Evolutionary conservation across 2,113 vertebrate genomes (phyloP).

Genomic region (Chamaetylas fuelleborni): DNA sequence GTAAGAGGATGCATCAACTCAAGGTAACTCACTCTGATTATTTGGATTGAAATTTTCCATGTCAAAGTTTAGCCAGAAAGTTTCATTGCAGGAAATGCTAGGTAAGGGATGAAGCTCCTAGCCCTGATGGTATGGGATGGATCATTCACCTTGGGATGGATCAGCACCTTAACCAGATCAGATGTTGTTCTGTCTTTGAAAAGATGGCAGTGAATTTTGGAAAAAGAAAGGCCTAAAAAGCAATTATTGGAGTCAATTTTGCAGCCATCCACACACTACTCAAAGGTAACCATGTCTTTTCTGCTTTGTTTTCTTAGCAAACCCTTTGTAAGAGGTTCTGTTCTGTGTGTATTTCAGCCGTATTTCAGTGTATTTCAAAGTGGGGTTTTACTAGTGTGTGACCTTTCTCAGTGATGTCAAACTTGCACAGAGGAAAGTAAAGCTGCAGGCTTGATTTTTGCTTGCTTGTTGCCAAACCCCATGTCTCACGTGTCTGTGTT

Average conservation of each 20-base stretch:
- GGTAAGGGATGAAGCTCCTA: not conserved
- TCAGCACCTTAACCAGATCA: not conserved
- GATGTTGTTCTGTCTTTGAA: not conserved
- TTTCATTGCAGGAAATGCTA: not conserved
- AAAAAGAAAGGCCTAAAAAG: not conserved
- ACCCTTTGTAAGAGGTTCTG: not conserved
- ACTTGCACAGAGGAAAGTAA: not conserved
- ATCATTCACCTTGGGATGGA: not conserved
- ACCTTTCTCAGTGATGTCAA: not conserved
- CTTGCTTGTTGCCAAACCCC: not conserved
- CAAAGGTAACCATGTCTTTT: not conserved
- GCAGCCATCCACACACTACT: not conserved
- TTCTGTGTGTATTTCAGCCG: not conserved
- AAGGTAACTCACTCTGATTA: not conserved
- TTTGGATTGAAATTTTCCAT: not conserved
- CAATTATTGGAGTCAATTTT: not conserved
- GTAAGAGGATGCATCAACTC: not conserved
- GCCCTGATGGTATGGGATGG: not conserved
- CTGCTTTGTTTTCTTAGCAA: not conserved
- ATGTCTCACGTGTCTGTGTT: not conserved
- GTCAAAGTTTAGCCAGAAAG: not conserved
- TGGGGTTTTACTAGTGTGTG: not conserved
- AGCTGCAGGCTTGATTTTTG: not conserved
- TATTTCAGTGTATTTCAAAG: not conserved
- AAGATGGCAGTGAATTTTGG: not conserved